Percentiles rank a stretch among this genome's conserved stretches.
These are phyloP conservation scores for Gobius niger DNA, from an alignment of 2,113 vertebrate species.

Conservation along the genomic window DNA sequence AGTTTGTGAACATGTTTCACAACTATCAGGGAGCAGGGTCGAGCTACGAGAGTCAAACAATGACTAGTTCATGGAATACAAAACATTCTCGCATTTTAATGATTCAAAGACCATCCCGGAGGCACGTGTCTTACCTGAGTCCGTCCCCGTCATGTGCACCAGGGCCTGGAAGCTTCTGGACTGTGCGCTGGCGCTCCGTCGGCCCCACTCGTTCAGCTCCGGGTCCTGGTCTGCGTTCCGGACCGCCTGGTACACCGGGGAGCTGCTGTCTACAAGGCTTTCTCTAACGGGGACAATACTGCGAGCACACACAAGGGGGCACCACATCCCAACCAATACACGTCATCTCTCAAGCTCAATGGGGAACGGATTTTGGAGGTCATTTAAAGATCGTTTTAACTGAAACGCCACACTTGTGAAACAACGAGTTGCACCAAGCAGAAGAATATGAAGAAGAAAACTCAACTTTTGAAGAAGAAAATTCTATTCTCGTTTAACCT, in stretches of 20 bases:
- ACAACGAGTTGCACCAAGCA: no score
- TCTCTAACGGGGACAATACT: slow-evolving; percentile 87
- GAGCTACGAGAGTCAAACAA: no score
- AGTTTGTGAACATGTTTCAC: no score
- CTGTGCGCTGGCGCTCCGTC: slow-evolving; percentile 84
- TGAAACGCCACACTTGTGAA: background rate
- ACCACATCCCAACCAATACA: slow-evolving; percentile 42
- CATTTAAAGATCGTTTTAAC: background rate
- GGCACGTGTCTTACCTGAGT: slow-evolving; percentile 83
- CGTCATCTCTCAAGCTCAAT: slow-evolving; percentile 2
- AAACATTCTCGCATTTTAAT: no score
- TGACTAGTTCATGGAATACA: no score
- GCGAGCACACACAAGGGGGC: slow-evolving; percentile 63
- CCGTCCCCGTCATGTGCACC: slow-evolving; percentile 89
- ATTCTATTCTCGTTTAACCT: no score
- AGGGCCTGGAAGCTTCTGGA: slow-evolving; percentile 91
- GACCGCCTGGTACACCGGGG: slow-evolving; percentile 93
- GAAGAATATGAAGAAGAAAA: no score
- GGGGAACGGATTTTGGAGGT: background rate
- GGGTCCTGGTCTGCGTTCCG: slow-evolving; percentile 79
- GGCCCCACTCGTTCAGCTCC: slow-evolving; percentile 81
- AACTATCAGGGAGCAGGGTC: no score
- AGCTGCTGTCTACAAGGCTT: slow-evolving; percentile 83
- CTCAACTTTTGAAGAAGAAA: no score
- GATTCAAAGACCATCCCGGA: background rate